Evolutionary conservation across 2,113 vertebrate genomes (phyloP).

Genomic region (Monarcha castaneiventris): DNA sequence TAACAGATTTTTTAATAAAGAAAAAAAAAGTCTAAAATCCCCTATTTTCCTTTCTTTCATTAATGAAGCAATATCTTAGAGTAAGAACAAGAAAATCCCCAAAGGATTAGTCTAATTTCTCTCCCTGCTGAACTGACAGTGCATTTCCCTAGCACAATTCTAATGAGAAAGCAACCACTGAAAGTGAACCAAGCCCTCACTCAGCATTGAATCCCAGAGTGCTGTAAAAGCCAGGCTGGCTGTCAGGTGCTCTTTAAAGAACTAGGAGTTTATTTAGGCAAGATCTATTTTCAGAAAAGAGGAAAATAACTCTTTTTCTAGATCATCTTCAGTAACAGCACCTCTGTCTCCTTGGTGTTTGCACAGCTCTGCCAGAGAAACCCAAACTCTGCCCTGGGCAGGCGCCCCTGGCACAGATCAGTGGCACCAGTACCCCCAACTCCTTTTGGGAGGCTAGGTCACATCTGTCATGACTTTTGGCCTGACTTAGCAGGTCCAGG

Average conservation of each 20-base stretch:
- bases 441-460: background rate
- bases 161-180: background rate
- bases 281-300: conserved; percentile 14
- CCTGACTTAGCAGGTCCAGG: background rate
- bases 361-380: background rate
- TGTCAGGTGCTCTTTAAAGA: background rate
- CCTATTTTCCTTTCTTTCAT: background rate
- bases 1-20: background rate
- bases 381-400: background rate
- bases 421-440: fast-evolving
- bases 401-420: background rate
- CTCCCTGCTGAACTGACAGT: background rate
- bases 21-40: background rate
- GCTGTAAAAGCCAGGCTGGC: background rate
- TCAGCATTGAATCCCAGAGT: background rate
- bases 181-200: background rate
- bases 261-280: background rate
- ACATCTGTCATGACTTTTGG: background rate
- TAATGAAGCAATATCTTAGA: background rate
- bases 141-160: background rate
- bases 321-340: background rate
- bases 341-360: background rate
- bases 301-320: background rate
- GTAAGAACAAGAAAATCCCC: background rate
- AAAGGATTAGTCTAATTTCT: background rate